Evolutionary conservation across 2,113 vertebrate species (phyloP).

Genomic region (Melozone crissalis): DNA sequence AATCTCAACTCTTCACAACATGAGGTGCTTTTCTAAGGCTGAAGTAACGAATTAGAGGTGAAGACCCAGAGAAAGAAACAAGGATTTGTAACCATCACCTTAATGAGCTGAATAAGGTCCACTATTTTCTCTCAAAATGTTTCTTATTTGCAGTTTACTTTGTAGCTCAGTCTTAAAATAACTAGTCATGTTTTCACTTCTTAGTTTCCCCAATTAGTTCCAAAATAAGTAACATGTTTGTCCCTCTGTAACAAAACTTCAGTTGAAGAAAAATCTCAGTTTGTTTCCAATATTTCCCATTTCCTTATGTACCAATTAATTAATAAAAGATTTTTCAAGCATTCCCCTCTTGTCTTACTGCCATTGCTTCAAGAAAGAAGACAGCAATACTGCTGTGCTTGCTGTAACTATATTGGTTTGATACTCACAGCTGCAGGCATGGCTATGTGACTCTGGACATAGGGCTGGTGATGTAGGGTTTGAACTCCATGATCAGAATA

Average conservation of each 20-base stretch:
- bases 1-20: background rate
- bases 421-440: slow-evolving; percentile 76
- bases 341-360: background rate
- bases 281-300: background rate
- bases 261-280: background rate
- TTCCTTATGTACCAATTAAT: background rate
- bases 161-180: background rate
- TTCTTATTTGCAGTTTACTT: background rate
- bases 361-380: background rate
- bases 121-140: background rate
- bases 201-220: background rate
- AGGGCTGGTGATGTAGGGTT: slow-evolving; percentile 70
- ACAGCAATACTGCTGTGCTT: background rate
- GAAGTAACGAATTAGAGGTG: background rate
- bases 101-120: fast-evolving
- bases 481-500: slow-evolving; percentile 77
- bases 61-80: background rate
- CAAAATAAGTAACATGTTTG: background rate
- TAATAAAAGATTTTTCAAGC: background rate
- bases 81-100: background rate
- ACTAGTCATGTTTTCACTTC: background rate
- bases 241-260: background rate
- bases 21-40: background rate
- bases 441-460: slow-evolving; percentile 68
- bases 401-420: slow-evolving; percentile 59